Base-by-base conservation (phyloP, 2,113 vertebrate genomes). In the Eira barbara region DNA sequence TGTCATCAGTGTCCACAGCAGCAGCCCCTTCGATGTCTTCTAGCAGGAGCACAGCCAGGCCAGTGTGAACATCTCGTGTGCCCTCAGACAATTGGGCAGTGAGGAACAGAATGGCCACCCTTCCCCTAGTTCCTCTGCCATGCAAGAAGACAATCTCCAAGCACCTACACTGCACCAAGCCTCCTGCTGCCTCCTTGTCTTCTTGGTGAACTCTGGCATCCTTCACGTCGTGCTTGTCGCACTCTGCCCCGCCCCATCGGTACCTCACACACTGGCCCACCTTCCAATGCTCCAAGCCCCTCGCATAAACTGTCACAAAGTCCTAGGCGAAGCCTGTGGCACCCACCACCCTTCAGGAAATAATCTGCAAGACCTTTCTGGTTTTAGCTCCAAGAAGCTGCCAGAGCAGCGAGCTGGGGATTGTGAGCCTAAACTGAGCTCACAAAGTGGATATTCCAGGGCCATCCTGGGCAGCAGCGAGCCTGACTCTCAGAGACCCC, bases 21-120 rank as follows among this genome's bases (percentile, higher is more conserved):
- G 34, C 31, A 0, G 27, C 49, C 67, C 55, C 23, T 7, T 13
- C 4, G 49, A 7, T 61, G 55, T 49, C 80, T 86, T 63, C 67
- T 34, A 29, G 36, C 39, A 69, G 31, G 1, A 0, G 79, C 59
- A 52, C 55, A 67, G 45, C 52, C 0, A 0, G 78, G 12, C 63
- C 6, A 0, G 9, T 1, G 0, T 17, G 2, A 27, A 0, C 20
- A 18, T 67, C n/a, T 80, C 4, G 14, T 0, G 0, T 21, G 18
- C 12, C 1, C 25, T 5, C 13, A 73, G 27, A 67, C 49, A 8
- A 27, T 20, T 84, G 42, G 55, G 81, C 63, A 0, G 49, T 12
- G 42, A 0, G 21, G 8, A 42, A 76, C 13, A 52, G 85, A 82
- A 67, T 42, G 34, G 49, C n/a, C 17, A 27, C 91, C n/a, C 39